These are phyloP conservation scores for Psettodes erumei DNA, from an alignment of 2,113 vertebrate species.

Conservation along the genomic window DNA sequence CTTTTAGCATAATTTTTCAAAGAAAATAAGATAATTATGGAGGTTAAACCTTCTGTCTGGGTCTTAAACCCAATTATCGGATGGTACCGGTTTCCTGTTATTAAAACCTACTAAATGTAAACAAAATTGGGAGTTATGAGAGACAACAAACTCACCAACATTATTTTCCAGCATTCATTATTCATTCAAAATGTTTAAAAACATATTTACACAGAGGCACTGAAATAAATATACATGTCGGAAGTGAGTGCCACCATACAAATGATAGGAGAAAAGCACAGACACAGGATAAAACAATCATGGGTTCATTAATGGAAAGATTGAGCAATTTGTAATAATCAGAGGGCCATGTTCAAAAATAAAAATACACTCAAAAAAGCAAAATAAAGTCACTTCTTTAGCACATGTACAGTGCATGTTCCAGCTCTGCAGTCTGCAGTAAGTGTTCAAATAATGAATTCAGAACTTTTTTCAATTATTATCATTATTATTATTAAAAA, in stretches of 20 bases:
- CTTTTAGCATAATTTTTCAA: too few species aligned
- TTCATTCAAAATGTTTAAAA: slow-evolving; percentile 68
- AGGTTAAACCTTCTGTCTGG: neutral
- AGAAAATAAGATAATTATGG: too few species aligned
- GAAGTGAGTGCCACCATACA: slow-evolving; percentile 46
- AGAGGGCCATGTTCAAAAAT: neutral
- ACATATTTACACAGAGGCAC: slow-evolving; percentile 66
- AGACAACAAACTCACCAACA: neutral
- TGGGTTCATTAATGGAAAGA: slow-evolving; percentile 4
- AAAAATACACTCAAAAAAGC: slow-evolving; percentile 29
- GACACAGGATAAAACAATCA: slow-evolving; percentile 34
- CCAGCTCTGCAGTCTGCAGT: neutral
- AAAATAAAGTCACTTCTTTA: slow-evolving; percentile 31
- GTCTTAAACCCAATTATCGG: neutral
- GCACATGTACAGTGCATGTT: neutral
- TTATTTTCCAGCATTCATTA: slow-evolving; percentile 64
- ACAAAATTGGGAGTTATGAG: neutral
- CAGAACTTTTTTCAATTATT: neutral
- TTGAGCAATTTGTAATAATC: slow-evolving; percentile 21
- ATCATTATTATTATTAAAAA: too few species aligned
- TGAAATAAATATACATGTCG: slow-evolving; percentile 57
- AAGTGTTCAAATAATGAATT: slow-evolving; percentile 9
- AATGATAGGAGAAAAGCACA: slow-evolving; percentile 43
- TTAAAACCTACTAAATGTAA: neutral
- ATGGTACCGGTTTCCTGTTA: neutral